Evolutionary conservation across 2,113 vertebrate genomes (phyloP).

Genomic region (Boulengeromyrus knoepffleri): DNA sequence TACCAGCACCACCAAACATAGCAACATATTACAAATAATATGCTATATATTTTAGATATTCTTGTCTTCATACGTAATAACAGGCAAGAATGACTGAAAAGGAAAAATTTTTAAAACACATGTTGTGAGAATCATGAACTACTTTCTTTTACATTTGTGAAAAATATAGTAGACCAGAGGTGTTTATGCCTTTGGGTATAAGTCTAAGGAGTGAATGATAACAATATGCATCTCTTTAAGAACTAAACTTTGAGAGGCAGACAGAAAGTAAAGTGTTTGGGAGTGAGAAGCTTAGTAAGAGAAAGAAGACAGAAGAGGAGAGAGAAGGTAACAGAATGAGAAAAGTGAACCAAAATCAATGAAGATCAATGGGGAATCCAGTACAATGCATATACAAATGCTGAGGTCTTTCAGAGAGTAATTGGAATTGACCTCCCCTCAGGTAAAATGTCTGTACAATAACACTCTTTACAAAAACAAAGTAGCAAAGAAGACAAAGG

Average conservation of each 20-base stretch:
- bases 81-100: not conserved
- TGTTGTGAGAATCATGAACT: not conserved
- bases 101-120: not conserved
- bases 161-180: not conserved
- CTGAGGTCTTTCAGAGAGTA: not conserved
- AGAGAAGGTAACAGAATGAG: not conserved
- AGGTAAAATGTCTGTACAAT: conserved; percentile 8
- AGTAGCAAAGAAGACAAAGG: not conserved
- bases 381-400: conserved; percentile 10
- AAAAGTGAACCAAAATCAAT: conserved; percentile 12
- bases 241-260: not conserved
- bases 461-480: not conserved
- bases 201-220: not conserved
- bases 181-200: not conserved
- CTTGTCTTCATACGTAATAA: too few species aligned
- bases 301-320: not conserved
- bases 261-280: conserved; percentile 25
- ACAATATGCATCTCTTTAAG: not conserved
- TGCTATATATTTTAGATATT: not conserved
- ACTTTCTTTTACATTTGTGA: not conserved
- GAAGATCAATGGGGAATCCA: conserved; percentile 12
- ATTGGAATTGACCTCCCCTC: conserved; percentile 14
- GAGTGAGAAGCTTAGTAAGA: conserved; percentile 50
- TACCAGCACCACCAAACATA: not conserved
- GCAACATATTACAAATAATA: not conserved